These are phyloP conservation scores for Gallinago stenura DNA, from an alignment of 2,797 vertebrate genomes.

Conservation along the genomic window DNA sequence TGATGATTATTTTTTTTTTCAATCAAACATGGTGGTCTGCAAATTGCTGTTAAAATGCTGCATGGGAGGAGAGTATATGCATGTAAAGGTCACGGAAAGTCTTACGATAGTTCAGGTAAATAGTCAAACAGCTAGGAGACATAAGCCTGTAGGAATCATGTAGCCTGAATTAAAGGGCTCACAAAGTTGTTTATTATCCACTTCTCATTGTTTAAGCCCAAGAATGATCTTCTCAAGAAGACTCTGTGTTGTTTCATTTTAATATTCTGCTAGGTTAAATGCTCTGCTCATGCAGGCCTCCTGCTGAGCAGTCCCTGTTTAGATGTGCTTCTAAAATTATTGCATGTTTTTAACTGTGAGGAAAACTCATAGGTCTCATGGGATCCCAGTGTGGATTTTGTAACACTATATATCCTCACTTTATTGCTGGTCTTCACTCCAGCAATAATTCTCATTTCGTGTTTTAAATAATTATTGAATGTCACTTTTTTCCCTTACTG, in stretches of 20 bases:
- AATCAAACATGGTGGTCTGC: background rate
- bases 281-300: background rate
- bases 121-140: background rate
- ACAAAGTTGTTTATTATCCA: background rate
- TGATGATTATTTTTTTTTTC: background rate
- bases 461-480: background rate
- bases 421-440: background rate
- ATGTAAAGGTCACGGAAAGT: background rate
- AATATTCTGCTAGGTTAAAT: background rate
- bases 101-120: background rate
- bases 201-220: background rate
- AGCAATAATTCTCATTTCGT: rapidly evolving
- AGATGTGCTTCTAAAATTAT: background rate
- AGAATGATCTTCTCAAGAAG: background rate
- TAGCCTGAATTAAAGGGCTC: background rate
- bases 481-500: background rate
- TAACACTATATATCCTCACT: rapidly evolving
- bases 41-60: background rate
- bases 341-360: background rate
- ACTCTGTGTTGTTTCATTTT: background rate
- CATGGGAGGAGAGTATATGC: background rate
- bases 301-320: background rate
- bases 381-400: background rate
- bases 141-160: background rate
- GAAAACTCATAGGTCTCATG: background rate